Base-by-base conservation (phyloP, 2,888 invertebrate genomes). In the Galeruca laticollis region DNA sequence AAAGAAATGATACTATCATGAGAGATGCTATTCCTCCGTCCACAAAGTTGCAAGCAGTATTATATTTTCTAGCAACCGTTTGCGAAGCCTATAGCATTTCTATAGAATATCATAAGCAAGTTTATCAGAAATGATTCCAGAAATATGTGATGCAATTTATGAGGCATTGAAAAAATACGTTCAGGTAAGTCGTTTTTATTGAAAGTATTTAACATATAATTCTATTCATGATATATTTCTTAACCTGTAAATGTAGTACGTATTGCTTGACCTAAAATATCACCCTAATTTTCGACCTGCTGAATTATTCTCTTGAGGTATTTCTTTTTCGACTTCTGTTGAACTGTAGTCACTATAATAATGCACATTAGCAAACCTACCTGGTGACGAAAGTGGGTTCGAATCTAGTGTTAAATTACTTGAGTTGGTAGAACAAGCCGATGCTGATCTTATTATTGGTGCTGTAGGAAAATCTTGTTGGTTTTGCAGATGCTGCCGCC, bases 41-140 rank as follows among this genome's bases (percentile, higher is more conserved):
- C 3, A 51, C 51, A 51, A 51, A n/a, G n/a, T n/a, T n/a, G n/a
- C n/a, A n/a, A n/a, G n/a, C n/a, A 51, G 51, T 51, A 51, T 51
- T 51, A 10, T 51, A 51, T 51, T 51, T 51, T 51, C 51, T 51
- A 8, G 51, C 51, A 18, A 51, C 51, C 18, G 20, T n/a, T n/a
- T n/a, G n/a, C n/a, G n/a, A n/a, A n/a, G n/a, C n/a, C n/a, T n/a
- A n/a, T n/a, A n/a, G 51, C n/a, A n/a, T n/a, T n/a, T n/a, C n/a
- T n/a, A n/a, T n/a, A n/a, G n/a, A n/a, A n/a, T n/a, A n/a, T n/a
- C n/a, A n/a, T n/a, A 8, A 51, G 18, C 20, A 51, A 20, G 26
- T 20, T 51, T 51, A 20, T 51, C 51, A 51, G 18, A 51, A 51
- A 51, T 20, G 51, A 10, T 51, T 51, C 20, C 51, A 51, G 51